These are phyloP conservation scores for Barbus barbus DNA, from an alignment of 2,113 vertebrate genomes.

Conservation along the genomic window DNA sequence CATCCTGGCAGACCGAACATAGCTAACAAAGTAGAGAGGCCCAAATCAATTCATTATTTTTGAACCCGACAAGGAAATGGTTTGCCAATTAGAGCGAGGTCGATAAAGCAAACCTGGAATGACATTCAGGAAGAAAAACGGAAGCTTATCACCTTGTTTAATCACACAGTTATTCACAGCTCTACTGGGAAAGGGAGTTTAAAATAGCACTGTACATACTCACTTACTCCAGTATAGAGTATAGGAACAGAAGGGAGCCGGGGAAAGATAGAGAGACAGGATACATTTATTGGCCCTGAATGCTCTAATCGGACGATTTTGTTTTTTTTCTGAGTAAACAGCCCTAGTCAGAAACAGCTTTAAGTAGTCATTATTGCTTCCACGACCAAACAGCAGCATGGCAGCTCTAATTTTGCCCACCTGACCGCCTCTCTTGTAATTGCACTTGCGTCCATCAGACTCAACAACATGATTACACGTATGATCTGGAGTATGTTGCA, in stretches of 20 bases:
- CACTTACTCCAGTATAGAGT: conserved; percentile 29
- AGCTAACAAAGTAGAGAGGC: conserved; percentile 6
- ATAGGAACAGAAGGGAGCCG: background rate
- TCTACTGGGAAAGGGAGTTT: conserved; percentile 48
- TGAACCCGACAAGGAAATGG: conserved; percentile 45
- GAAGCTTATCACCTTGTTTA: conserved; percentile 59
- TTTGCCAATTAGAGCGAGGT: conserved; percentile 58
- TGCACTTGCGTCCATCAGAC: conserved; percentile 54
- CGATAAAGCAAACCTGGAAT: conserved; percentile 56
- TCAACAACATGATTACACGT: conserved; percentile 60
- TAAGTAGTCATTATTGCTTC: conserved; percentile 51
- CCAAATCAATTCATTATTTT: conserved; percentile 41
- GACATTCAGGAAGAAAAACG: conserved; percentile 56
- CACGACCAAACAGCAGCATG: conserved; percentile 36
- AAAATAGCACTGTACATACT: conserved; percentile 48
- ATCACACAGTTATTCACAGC: conserved; percentile 55
- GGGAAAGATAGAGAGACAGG: background rate
- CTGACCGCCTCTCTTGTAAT: conserved; percentile 50
- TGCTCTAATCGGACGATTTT: conserved; percentile 45
- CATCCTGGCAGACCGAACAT: background rate
- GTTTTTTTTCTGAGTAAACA: conserved; percentile 35
- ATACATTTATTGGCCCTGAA: conserved; percentile 43
- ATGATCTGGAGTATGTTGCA: conserved; percentile 58
- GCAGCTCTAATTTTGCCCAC: conserved; percentile 51
- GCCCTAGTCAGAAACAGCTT: conserved; percentile 49